Evolutionary conservation across 2,113 vertebrate species (phyloP).

Genomic region (Leuciscus idus): DNA sequence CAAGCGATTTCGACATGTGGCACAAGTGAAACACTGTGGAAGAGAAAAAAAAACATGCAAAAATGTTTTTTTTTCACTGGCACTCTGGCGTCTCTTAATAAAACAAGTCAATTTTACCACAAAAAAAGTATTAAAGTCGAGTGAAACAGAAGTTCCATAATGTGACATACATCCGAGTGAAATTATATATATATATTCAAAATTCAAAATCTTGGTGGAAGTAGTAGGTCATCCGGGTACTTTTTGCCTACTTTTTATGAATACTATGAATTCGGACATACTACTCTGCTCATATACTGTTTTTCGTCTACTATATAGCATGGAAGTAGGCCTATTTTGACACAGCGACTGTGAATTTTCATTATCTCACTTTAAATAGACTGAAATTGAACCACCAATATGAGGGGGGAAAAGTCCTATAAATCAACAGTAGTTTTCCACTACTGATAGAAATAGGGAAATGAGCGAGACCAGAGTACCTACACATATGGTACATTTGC

Average conservation of each 20-base stretch:
- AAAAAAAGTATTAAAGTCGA: background rate
- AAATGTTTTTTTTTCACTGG: background rate
- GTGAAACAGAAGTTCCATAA: background rate
- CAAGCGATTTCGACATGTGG: slow-evolving; percentile 79
- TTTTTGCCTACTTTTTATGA: no score
- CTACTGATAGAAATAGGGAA: background rate
- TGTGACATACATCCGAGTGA: no score
- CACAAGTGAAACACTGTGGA: slow-evolving; percentile 79
- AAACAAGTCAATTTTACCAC: background rate
- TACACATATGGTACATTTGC: slow-evolving; percentile 1
- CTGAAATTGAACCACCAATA: background rate
- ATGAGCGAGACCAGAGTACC: background rate
- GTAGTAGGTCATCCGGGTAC: no score
- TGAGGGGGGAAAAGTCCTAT: background rate
- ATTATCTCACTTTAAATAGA: no score
- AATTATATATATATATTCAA: no score
- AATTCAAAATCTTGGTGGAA: no score
- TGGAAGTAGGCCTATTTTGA: no score
- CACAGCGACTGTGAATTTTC: no score
- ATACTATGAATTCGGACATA: no score
- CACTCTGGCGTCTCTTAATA: background rate
- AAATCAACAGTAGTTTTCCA: background rate
- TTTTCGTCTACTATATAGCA: no score
- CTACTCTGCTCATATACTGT: no score
- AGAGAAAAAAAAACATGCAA: background rate